A percentile compares a stretch with the other conserved stretches of the same genome.
phyloP scores from a whole-genome alignment of 2,888 invertebrate species.

The Tachina lurida region DNA sequence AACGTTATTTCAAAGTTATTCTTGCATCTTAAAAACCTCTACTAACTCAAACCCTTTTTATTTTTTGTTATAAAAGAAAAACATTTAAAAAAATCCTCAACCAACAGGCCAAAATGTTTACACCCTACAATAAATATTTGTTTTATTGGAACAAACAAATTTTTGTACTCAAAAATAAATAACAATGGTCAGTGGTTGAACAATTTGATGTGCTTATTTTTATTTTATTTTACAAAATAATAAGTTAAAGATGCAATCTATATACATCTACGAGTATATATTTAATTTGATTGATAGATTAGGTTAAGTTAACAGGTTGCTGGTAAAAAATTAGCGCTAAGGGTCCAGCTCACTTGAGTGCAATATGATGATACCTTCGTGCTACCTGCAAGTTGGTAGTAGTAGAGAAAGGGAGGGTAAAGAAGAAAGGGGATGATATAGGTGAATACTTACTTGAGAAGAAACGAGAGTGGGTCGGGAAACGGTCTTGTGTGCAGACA shows the following conservation, averaged over 20 bases:
- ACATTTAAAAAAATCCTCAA: conserved; percentile 46
- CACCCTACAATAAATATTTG: background rate
- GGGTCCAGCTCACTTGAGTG: too few relatives aligned
- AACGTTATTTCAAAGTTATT: conserved; percentile 30
- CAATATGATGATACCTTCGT: too few relatives aligned
- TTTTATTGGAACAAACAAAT: conserved; percentile 1
- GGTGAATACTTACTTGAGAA: too few relatives aligned
- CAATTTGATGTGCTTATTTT: conserved; percentile 49
- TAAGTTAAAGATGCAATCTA: background rate
- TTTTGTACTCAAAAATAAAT: conserved; percentile 53
- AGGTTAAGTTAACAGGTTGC: too few relatives aligned
- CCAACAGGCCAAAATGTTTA: conserved; percentile 39
- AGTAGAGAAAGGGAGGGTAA: too few relatives aligned
- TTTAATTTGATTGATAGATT: too few relatives aligned
- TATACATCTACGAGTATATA: background rate
- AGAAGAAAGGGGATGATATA: too few relatives aligned
- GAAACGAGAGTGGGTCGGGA: too few relatives aligned
- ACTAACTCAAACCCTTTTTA: conserved; percentile 50
- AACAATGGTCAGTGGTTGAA: conserved; percentile 69
- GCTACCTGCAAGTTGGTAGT: too few relatives aligned
- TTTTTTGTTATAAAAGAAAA: conserved; percentile 29
- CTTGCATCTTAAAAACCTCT: conserved; percentile 33
- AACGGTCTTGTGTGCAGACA: too few relatives aligned
- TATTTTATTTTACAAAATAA: background rate
- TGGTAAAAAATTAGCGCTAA: too few relatives aligned